Percentiles rank a stretch among this genome's conserved stretches.
Conservation (phyloP, 2,797 vertebrate genomes). For the Pseudomugil gertrudae region DNA sequence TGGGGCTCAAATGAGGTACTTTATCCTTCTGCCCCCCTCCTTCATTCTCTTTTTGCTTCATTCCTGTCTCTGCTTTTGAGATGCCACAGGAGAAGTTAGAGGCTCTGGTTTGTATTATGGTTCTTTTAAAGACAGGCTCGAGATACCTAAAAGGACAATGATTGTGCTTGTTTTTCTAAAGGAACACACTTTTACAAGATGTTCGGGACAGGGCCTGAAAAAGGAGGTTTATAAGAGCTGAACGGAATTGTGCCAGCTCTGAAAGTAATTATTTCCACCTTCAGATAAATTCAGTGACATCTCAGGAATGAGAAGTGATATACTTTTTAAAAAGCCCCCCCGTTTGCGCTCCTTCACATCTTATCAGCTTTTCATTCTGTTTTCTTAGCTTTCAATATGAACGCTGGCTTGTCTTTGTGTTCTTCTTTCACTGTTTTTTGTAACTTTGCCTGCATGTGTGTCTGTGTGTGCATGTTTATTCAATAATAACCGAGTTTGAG, state of each 20-base stretch:
- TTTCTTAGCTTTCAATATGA: constrained; percentile 39
- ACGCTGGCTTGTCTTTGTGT: constrained; percentile 33
- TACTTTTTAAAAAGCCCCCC: constrained; percentile 29
- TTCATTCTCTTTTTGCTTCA: constrained; percentile 42
- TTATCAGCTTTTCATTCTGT: constrained; percentile 44
- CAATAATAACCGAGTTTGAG: constrained; percentile 73
- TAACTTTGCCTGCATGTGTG: constrained; percentile 9
- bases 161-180: constrained; percentile 61
- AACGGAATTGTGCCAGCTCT: constrained; percentile 10
- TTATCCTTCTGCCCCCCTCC: constrained; percentile 42
- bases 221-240: constrained; percentile 22
- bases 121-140: constrained; percentile 60
- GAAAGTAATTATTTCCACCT: constrained; percentile 41
- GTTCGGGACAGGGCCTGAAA: constrained; percentile 20
- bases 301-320: constrained; percentile 20
- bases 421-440: background rate
- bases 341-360: constrained; percentile 21
- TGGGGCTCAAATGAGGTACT: constrained; percentile 80
- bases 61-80: constrained; percentile 78
- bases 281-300: constrained; percentile 22
- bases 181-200: constrained; percentile 58
- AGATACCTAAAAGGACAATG: constrained; percentile 71
- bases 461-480: constrained; percentile 54
- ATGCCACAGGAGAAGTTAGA: constrained; percentile 74
- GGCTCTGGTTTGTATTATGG: constrained; percentile 83